These are phyloP conservation scores for Martes martes DNA, from an alignment of 2,113 vertebrate genomes.

Conservation along the genomic window DNA sequence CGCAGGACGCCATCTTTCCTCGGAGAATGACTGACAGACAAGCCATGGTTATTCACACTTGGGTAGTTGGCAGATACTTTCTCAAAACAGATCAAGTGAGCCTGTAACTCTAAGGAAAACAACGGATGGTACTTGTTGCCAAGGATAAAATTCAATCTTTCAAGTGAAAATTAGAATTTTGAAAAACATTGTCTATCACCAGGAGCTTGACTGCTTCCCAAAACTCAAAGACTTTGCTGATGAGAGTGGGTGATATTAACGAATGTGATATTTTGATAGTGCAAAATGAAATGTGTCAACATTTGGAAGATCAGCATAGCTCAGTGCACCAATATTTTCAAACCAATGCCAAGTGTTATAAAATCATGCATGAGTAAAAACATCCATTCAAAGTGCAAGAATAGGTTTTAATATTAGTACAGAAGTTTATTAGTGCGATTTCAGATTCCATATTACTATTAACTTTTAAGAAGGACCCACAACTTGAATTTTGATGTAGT, in stretches of 20 bases:
- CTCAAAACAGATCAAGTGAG: neutral
- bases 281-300: neutral
- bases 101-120: neutral
- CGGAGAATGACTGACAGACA: neutral
- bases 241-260: neutral
- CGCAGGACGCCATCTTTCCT: neutral
- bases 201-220: neutral
- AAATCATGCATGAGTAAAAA: neutral
- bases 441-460: neutral
- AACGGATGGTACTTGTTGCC: neutral
- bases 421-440: neutral
- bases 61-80: neutral
- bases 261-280: neutral
- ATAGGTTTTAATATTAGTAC: neutral
- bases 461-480: neutral
- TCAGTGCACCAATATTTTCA: neutral
- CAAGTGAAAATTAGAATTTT: slow-evolving; percentile 38
- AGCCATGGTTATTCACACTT: neutral
- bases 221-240: neutral
- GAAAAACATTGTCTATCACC: neutral
- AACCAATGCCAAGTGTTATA: neutral
- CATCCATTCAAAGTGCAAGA: neutral
- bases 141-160: slow-evolving; percentile 42
- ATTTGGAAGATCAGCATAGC: neutral
- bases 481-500: neutral